Base-by-base conservation (phyloP, 2,888 invertebrate genomes). In the Spialia ferax region DNA sequence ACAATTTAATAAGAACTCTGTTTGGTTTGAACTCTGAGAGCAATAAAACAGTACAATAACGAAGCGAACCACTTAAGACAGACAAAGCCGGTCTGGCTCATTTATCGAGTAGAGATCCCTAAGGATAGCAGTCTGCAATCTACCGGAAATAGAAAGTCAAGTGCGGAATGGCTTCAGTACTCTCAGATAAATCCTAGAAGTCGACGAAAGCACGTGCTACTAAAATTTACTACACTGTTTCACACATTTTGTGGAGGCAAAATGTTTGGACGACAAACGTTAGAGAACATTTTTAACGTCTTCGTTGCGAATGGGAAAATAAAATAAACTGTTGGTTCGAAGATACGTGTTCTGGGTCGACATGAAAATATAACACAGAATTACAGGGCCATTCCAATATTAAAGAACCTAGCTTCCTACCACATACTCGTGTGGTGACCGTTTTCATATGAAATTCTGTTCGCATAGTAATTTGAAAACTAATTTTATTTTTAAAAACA, bases 131-230 rank as follows among this genome's bases (percentile, higher is more conserved):
- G 69, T 72, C 74, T 74, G 80, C 83, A 82, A 86, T 86, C 80
- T 78, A 78, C 77, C 79, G 88, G 86, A 89, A 89, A 90, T 89
- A 86, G 87, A 90, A 88, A 89, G 89, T 87, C 86, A 87, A 89
- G 85, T 83, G 83, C 79, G 78, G 81, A 84, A 84, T 82, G 79
- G 79, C 82, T 81, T 83, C 82, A 81, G 79, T 80, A 75, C 42
- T 60, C 60, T 76, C 76, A 78, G 76, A 88, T 86, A 86, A 86
- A 85, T 85, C 81, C 76, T 74, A 69, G 73, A 73, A 73, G 70
- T 74, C 73, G 75, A 75, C 73, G 63, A 78, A 78, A 73, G 74
- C 78, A 67, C 66, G 61, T 67, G 61, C 60, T 61, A 55, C 59
- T 67, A 67, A 59, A 67, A 61, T 65, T 61, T 67, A 67, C 66